phyloP scores from a whole-genome alignment of 2,797 vertebrate species.

The Sus cebifrons region DNA sequence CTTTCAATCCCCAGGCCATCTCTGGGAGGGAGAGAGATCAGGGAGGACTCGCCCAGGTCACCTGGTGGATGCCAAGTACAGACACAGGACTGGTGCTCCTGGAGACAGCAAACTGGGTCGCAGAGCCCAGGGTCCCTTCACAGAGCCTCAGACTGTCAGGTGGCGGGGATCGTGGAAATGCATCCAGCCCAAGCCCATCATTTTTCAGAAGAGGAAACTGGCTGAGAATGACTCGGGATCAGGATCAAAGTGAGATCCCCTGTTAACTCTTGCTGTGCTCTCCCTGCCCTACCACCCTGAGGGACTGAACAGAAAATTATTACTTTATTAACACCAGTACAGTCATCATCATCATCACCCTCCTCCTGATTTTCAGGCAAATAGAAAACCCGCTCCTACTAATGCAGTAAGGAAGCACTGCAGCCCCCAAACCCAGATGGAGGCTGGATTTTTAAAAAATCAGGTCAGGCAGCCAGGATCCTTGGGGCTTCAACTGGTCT shows the following conservation, averaged over 20 bases:
- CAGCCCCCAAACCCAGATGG: background rate
- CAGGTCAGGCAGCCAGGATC: conserved; percentile 7
- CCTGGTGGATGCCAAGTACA: background rate
- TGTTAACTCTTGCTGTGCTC: background rate
- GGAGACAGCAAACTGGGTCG: accelerated
- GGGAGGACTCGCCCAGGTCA: accelerated
- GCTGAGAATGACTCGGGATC: background rate
- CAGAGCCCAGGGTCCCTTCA: no score
- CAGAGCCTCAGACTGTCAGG: background rate
- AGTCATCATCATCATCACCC: background rate
- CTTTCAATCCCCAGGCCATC: background rate
- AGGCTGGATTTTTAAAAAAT: background rate
- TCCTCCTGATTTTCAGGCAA: background rate
- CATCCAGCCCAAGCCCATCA: background rate
- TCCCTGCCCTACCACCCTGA: background rate
- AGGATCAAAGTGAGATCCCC: background rate
- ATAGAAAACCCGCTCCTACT: background rate
- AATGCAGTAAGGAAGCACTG: background rate
- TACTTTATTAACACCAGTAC: background rate
- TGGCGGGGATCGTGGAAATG: no score
- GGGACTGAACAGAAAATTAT: background rate
- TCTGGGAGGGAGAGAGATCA: background rate
- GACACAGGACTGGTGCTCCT: background rate
- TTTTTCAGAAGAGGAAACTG: background rate
- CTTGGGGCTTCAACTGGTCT: background rate